phyloP scores from a whole-genome alignment of 2,113 vertebrate species.

The Pardalotus punctatus region DNA sequence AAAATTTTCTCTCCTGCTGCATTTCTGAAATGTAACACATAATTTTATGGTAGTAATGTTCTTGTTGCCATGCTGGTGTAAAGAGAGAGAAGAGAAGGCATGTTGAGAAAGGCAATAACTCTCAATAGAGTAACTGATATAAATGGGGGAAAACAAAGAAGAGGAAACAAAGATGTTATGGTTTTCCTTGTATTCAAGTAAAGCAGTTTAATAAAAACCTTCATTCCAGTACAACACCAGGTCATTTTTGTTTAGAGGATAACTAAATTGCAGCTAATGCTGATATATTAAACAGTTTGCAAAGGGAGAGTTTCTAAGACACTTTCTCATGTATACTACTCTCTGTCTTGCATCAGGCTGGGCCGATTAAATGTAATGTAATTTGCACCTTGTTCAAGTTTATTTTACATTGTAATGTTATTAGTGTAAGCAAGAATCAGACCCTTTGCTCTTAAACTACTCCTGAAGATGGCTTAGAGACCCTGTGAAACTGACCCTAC shows the following conservation, averaged over 20 bases:
- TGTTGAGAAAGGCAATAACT: not conserved
- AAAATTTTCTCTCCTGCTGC: not conserved
- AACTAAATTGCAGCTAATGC: not conserved
- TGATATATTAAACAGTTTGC: not conserved
- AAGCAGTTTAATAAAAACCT: not conserved
- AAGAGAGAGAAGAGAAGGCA: not conserved
- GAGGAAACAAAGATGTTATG: not conserved
- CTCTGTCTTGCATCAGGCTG: not conserved
- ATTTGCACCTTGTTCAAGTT: not conserved
- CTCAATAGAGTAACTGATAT: not conserved
- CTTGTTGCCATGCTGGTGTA: not conserved
- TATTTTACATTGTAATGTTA: not conserved
- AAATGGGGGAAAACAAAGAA: not conserved
- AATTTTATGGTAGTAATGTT: not conserved
- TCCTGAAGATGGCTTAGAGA: not conserved
- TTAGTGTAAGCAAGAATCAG: not conserved
- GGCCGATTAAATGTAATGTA: not conserved
- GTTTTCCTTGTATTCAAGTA: not conserved
- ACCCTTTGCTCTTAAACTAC: not conserved
- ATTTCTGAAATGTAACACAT: not conserved
- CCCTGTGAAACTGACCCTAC: not conserved
- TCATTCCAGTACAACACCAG: not conserved
- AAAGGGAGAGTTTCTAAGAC: not conserved
- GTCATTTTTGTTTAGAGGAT: not conserved
- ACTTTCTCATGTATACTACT: not conserved